Percentiles rank a stretch among this genome's conserved stretches.
Conservation (phyloP, 2,888 invertebrate species). For the Nemoura dubitans region DNA sequence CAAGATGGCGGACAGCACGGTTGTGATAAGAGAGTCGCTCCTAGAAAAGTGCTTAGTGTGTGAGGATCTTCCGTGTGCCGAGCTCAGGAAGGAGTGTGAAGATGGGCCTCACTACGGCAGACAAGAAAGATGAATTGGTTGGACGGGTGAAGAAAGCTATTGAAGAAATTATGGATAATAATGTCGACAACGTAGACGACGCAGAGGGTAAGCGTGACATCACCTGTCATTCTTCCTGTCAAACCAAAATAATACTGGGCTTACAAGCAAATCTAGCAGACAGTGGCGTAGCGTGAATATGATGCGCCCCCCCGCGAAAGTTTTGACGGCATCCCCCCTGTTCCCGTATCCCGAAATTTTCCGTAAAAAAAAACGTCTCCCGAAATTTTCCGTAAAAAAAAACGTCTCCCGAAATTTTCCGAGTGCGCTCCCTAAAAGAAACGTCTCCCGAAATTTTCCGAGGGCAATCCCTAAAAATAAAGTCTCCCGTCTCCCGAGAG, state of each 20-base stretch:
- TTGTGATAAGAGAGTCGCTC: background rate
- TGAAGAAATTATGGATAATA: conserved; percentile 28
- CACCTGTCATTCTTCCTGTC: background rate
- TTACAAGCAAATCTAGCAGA: background rate
- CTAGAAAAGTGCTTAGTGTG: background rate
- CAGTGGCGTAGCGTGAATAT: too few species aligned
- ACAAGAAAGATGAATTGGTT: background rate
- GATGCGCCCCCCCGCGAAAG: too few species aligned
- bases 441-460: too few species aligned
- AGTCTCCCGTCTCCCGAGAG: too few species aligned
- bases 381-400: too few species aligned
- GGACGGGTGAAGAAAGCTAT: background rate
- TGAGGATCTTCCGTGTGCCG: conserved; percentile 15
- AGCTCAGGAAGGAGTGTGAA: conserved; percentile 46
- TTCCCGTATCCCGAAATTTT: too few species aligned
- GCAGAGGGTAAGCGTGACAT: conserved; percentile 24
- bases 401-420: too few species aligned
- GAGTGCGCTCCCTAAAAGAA: too few species aligned
- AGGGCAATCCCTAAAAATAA: too few species aligned
- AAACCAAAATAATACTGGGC: background rate
- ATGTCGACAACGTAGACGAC: background rate
- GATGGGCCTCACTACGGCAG: background rate
- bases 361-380: too few species aligned
- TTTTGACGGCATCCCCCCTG: too few species aligned
- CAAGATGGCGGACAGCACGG: background rate